Percentiles rank a stretch among this genome's conserved stretches.
Evolutionary conservation across 1,140 invertebrate genomes (phyloP).

Genomic region (Drosophila grimshawi): DNA sequence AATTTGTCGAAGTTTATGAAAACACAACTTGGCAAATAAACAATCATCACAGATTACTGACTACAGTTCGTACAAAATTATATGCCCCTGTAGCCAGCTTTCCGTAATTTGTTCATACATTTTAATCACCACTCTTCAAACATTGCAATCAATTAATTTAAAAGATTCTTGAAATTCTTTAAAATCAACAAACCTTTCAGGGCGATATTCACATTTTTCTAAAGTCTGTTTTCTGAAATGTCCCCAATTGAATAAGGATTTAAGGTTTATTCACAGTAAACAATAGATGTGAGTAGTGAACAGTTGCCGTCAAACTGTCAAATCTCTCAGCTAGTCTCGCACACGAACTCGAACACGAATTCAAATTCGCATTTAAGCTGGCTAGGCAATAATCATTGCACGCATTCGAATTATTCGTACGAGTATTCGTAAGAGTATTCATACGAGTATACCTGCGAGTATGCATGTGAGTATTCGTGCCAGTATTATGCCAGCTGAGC

Average conservation of each 20-base stretch:
- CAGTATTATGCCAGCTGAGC: neutral
- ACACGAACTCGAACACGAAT: neutral
- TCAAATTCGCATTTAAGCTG: conserved; percentile 39
- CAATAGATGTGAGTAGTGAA: neutral
- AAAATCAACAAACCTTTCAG: neutral
- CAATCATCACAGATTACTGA: too few species aligned
- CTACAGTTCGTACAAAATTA: too few species aligned
- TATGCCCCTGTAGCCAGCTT: too few species aligned
- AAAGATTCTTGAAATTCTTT: neutral
- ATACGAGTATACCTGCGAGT: conserved; percentile 4
- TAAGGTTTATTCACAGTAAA: conserved; percentile 16
- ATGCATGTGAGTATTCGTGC: neutral
- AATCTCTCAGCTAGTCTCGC: neutral
- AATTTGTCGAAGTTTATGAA: conserved; percentile 13
- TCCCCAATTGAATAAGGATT: neutral
- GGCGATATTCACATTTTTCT: too few species aligned
- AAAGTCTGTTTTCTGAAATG: too few species aligned
- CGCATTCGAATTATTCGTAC: conserved; percentile 49
- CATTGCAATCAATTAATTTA: conserved; percentile 13
- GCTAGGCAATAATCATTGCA: conserved; percentile 63
- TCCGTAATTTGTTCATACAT: too few species aligned
- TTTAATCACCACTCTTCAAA: too few species aligned
- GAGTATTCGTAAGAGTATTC: conserved; percentile 1
- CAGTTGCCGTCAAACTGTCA: conserved; percentile 27
- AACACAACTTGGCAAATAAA: conserved; percentile 13